Conservation (phyloP, 2,888 invertebrate genomes). For the Cataglyphis altisquamis region DNA sequence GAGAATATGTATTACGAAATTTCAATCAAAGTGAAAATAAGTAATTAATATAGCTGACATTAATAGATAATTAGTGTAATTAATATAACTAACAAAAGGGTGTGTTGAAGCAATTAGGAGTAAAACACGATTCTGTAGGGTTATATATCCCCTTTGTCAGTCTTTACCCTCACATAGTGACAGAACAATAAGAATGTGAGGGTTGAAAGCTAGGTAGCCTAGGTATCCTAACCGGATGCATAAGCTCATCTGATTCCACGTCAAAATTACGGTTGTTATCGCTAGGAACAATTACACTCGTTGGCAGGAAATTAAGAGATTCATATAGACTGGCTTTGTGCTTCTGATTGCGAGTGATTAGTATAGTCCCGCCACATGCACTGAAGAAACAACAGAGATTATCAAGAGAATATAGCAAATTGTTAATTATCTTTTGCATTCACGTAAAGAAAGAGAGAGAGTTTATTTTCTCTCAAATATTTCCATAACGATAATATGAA, state of each 20-base stretch:
- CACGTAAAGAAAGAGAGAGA: neutral
- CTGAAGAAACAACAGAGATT: neutral
- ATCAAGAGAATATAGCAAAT: neutral
- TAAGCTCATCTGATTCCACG: constrained; percentile 36
- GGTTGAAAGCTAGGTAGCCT: constrained; percentile 29
- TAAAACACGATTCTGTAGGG: constrained; percentile 7
- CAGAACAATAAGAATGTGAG: constrained; percentile 39
- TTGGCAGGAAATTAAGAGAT: constrained; percentile 37
- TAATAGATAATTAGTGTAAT: neutral
- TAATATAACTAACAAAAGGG: constrained; percentile 1
- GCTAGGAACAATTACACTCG: constrained; percentile 22
- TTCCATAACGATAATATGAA: neutral
- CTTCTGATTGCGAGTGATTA: constrained; percentile 1
- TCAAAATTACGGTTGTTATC: constrained; percentile 48
- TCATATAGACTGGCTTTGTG: neutral
- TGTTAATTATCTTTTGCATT: neutral
- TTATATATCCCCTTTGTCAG: constrained; percentile 17
- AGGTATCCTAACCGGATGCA: constrained; percentile 27
- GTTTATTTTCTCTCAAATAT: neutral
- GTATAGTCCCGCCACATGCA: neutral
- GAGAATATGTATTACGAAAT: neutral
- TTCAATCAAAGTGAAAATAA: neutral
- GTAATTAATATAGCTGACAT: neutral
- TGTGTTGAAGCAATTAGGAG: constrained; percentile 30
- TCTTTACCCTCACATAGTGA: constrained; percentile 2